Base-by-base conservation (phyloP, 1,140 invertebrate genomes). In the Megalopta genalis region DNA sequence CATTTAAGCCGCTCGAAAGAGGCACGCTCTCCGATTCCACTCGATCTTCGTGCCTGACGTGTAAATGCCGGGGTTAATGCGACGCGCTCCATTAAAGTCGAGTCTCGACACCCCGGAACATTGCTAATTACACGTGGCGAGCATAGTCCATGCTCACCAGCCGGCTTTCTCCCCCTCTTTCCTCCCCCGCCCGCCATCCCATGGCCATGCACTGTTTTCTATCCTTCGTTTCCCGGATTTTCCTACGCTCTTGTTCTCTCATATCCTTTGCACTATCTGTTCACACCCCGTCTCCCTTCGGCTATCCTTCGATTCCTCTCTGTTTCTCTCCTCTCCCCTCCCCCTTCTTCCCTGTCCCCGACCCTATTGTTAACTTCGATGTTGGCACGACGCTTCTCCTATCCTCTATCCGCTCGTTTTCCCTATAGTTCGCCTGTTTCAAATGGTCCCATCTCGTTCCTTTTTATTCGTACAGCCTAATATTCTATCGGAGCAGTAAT, bases 51-150 rank as follows among this genome's bases (percentile, higher is more conserved):
- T 81, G 75, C 83, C 83, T 85, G 87, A 88, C 85, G 79, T 87
- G 86, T 80, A 88, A 88, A 86, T 87, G 83, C 86, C 81, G 79
- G 83, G 82, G 87, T 87, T 88, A 88, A 88, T 88, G 82, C 86
- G 86, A 88, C 85, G 84, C 85, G 87, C 85, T 88, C 85, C 86
- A 88, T 88, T 88, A 88, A 88, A 88, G 87, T 87, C 86, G 86
- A 88, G 85, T 80, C 84, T 74, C 83, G 75, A 86, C 83, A 85
- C 74, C 75, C 77, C 76, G 78, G 86, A 84, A 88, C 85, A 88
- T 88, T 79, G 86, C 86, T 88, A 88, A 88, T 88, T 88, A 86
- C 85, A 87, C 85, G 85, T 87, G 85, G 86, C 78, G 77, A 69
- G 77, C 79, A 85, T 82, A 85, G 84, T 74, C 84, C 80, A 66